A percentile compares a stretch with the other conserved stretches of the same genome.
phyloP scores from a whole-genome alignment of 2,113 vertebrate species.

The Falco punctatus region DNA sequence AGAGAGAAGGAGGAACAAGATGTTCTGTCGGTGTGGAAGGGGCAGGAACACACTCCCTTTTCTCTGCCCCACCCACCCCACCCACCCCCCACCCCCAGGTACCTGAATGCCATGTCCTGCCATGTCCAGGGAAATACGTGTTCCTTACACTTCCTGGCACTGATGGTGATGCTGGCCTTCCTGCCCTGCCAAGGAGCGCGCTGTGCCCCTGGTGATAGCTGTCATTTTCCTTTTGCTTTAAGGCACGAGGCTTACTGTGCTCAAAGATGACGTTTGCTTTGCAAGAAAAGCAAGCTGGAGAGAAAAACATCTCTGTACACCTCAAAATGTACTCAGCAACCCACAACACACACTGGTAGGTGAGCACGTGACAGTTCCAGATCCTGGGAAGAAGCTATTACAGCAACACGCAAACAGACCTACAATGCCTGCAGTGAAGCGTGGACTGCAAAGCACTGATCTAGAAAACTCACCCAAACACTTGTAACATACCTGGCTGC shows the following conservation, averaged over 20 bases:
- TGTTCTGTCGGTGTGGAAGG: background rate
- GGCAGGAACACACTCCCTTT: background rate
- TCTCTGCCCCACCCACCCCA: no score
- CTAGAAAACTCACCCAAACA: background rate
- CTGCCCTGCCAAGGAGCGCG: background rate
- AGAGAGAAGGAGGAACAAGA: background rate
- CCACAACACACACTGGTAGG: background rate
- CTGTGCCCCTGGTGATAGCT: background rate
- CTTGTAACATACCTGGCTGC: background rate
- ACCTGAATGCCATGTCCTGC: background rate
- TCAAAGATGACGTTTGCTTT: background rate
- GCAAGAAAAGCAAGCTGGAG: background rate
- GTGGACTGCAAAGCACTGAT: background rate
- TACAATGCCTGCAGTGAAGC: background rate
- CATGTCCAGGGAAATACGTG: constrained; percentile 13
- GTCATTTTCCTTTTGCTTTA: background rate
- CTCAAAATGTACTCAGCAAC: background rate
- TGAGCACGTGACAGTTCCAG: background rate
- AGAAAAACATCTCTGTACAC: rapidly evolving
- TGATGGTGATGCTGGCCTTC: background rate
- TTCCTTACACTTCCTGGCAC: constrained; percentile 7
- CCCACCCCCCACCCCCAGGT: no score
- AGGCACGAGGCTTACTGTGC: background rate
- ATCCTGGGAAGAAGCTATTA: background rate
- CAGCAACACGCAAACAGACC: background rate